Evolutionary conservation across 2,888 invertebrate genomes (phyloP), one percentile per base, ranked within the genome.

Genomic region (Hydroisotoma schaefferi): DNA sequence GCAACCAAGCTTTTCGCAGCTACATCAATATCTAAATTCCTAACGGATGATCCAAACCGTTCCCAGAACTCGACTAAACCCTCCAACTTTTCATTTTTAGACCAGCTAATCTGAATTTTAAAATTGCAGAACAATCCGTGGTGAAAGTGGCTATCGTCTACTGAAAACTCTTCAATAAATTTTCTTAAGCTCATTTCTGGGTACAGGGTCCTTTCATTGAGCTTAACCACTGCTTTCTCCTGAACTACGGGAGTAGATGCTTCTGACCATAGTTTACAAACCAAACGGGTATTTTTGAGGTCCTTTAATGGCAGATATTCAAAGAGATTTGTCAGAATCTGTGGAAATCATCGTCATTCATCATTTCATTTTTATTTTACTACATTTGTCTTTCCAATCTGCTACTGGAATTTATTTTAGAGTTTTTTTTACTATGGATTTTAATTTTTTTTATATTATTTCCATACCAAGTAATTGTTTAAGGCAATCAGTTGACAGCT

Each of bases 261-360:
- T 15, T 61, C 62, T 48, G 55, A 53, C 63, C 61, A 67, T n/a
- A 58, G 37, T n/a, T 27, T 18, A 27, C 59, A 61, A 2, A 64
- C 64, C 27, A 59, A n/a, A 1, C 67, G 52, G 20, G 55, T n/a
- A 29, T 52, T 52, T 49, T 64, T 67, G 37, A 67, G 51, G 37
- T 67, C 67, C 26, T 55, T 57, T 5, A 64, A 57, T 18, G 28
- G 18, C 15, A 59, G 52, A 38, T 62, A 62, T 57, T 62, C 37
- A 28, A 67, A 67, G 22, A 67, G 57, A 37, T 67, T 64, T 49
- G 57, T 33, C 37, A 67, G 60, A 10, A 67, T 52, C 67, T 67
- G 52, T 23, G 46, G 47, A 25, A 40, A 43, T n/a, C 15, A 55
- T n/a, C n/a, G n/a, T n/a, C n/a, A n/a, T n/a, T n/a, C n/a, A n/a